Conservation (phyloP, 37 sponge, comb jelly and placozoan genomes). For the Amphimedon queenslandica region DNA sequence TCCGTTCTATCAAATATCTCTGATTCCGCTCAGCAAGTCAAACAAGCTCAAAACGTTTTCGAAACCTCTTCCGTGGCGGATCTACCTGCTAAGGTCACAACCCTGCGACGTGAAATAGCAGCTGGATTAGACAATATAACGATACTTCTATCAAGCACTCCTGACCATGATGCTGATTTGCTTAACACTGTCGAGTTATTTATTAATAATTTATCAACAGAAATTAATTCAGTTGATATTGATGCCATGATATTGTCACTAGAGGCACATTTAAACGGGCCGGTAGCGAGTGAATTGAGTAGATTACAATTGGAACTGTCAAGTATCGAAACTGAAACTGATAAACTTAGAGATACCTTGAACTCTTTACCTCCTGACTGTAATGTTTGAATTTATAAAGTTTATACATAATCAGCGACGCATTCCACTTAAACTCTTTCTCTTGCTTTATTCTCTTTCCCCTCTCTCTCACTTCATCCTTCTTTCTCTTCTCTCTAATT, state of each 20-base stretch:
- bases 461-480: too few species aligned
- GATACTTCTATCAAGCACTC: not conserved
- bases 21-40: too few species aligned
- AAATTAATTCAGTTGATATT: not conserved
- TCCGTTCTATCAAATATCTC: too few species aligned
- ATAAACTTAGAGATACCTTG: not conserved
- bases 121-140: not conserved
- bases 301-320: not conserved
- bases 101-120: not conserved
- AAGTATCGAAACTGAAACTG: not conserved
- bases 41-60: too few species aligned
- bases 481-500: too few species aligned
- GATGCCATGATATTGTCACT: not conserved
- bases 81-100: not conserved
- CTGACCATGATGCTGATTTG: not conserved
- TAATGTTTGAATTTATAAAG: too few species aligned
- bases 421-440: too few species aligned
- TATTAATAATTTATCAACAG: too few species aligned
- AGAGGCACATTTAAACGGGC: not conserved
- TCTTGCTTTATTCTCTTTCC: too few species aligned
- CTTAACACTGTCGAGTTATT: too few species aligned
- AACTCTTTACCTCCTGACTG: not conserved
- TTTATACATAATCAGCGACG: too few species aligned
- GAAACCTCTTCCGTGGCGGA: too few species aligned
- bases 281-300: not conserved